Base-by-base conservation (phyloP, 2,113 vertebrate species). In the Tor tambroides region DNA sequence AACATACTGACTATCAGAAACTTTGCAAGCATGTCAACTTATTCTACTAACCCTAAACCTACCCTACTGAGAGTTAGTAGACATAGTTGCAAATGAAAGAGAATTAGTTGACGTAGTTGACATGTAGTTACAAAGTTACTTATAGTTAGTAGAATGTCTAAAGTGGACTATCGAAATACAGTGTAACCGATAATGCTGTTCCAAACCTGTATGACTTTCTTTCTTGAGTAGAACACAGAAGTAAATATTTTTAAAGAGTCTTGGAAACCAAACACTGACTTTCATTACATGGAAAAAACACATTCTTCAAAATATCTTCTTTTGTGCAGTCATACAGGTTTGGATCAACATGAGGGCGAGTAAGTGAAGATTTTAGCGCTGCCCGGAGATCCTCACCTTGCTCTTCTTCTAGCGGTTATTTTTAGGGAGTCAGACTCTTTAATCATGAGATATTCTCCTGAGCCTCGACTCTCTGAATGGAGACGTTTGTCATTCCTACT, bases 401-500 rank as follows among this genome's bases (percentile, higher is more conserved):
- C 80, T 84, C 63, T 46, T 79, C 83, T 84, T 83, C 49, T 67
- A 21, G 26, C 4, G 38, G 17, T 77, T 88, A 85, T 87, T 86
- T 82, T 88, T 85, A 87, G 86, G 46, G 56, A 80, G 35, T 49
- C 54, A 41, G 83, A 41, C 46, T 71, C 88, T 87, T 51, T 88
- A 88, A 91, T 89, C 86, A 88, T 61, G 38, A 85, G 67, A 71
- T 71, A 71, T 71, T 71, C 67, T 71, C 12, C 49, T 49, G 46
- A 49, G 46, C 46, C 46, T 12, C 19, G 2, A 59, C 56, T 67
- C 83, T 84, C 76, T 49, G 83, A 90, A 85, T 79, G 80, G 74
- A 86, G 90, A 86, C 76, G 38, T 84, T 71, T 76, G 89, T 87
- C 83, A 87, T 86, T 88, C 88, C 88, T 65, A 71, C 15, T 35